These are phyloP conservation scores for Rhagoletis zephyria DNA, from an alignment of 1,140 invertebrate species.

Conservation along the genomic window DNA sequence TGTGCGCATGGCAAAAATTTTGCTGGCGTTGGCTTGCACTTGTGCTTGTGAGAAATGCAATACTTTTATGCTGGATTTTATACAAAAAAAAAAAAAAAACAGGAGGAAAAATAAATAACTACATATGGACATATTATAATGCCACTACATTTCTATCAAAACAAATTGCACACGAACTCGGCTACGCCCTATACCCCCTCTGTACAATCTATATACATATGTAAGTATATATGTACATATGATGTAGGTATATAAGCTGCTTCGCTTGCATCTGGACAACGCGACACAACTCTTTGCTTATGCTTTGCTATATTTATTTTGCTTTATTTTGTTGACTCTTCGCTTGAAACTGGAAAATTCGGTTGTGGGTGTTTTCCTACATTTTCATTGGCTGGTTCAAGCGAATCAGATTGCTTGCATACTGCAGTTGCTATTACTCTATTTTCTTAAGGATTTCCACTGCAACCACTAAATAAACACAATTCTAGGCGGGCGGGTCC, in stretches of 20 bases:
- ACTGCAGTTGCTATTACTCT: background rate
- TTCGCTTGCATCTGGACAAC: constrained; percentile 38
- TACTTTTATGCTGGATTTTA: background rate
- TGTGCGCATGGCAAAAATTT: constrained; percentile 52
- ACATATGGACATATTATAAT: too few relatives aligned
- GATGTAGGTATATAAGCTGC: background rate
- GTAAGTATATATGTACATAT: too few relatives aligned
- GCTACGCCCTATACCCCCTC: background rate
- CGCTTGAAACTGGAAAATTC: constrained; percentile 29
- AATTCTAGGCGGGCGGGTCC: background rate
- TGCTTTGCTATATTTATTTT: constrained; percentile 1
- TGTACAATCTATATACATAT: background rate
- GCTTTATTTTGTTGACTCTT: constrained; percentile 3
- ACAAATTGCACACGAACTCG: background rate
- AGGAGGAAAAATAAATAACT: background rate
- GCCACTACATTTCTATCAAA: background rate
- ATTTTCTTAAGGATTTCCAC: constrained; percentile 7
- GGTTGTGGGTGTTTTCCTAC: constrained; percentile 52
- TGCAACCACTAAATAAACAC: constrained; percentile 53
- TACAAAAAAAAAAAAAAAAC: background rate
- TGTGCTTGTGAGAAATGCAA: constrained; percentile 5
- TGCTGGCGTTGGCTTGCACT: constrained; percentile 4
- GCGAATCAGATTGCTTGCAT: constrained; percentile 54
- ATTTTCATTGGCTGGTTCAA: constrained; percentile 46
- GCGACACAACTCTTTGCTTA: background rate